Evolutionary conservation across 1,140 invertebrate species (phyloP).

Genomic region (Trichonephila clavipes): DNA sequence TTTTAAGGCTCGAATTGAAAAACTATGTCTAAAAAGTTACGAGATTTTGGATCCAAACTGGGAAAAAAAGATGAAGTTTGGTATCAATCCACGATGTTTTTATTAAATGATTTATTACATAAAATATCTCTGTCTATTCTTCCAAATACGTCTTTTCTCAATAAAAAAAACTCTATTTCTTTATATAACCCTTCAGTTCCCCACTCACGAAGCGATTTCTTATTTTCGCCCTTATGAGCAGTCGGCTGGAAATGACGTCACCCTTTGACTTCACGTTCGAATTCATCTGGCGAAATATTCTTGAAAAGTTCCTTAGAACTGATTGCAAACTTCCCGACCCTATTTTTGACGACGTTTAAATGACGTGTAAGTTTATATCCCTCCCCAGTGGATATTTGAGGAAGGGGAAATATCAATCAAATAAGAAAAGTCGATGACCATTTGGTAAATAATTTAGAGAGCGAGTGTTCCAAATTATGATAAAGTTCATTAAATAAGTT

Average conservation of each 20-base stretch:
- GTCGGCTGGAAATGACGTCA: slow-evolving; percentile 27
- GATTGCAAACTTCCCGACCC: background rate
- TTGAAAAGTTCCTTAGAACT: background rate
- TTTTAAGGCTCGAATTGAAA: too few species aligned
- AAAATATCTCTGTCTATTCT: too few species aligned
- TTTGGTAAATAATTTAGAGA: too few species aligned
- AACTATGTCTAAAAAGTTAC: too few species aligned
- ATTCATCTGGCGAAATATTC: slow-evolving; percentile 23
- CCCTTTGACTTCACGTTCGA: slow-evolving; percentile 23
- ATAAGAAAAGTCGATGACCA: background rate
- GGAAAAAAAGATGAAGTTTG: too few species aligned
- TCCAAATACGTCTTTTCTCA: too few species aligned
- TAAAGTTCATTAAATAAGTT: too few species aligned
- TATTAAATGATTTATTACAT: too few species aligned
- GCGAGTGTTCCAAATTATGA: too few species aligned
- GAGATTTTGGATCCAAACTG: too few species aligned
- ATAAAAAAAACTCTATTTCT: background rate
- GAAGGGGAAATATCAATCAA: background rate
- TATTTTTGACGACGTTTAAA: slow-evolving; percentile 1
- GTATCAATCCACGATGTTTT: too few species aligned
- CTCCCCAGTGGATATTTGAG: background rate
- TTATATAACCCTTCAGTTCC: slow-evolving; percentile 24
- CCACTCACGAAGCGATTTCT: slow-evolving; percentile 21
- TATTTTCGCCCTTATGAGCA: background rate
- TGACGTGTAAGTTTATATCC: background rate